Percentiles rank a stretch among this genome's conserved stretches.
Evolutionary conservation across 2,797 vertebrate species (phyloP).

Genomic region (Phrynocephalus vlangalii): DNA sequence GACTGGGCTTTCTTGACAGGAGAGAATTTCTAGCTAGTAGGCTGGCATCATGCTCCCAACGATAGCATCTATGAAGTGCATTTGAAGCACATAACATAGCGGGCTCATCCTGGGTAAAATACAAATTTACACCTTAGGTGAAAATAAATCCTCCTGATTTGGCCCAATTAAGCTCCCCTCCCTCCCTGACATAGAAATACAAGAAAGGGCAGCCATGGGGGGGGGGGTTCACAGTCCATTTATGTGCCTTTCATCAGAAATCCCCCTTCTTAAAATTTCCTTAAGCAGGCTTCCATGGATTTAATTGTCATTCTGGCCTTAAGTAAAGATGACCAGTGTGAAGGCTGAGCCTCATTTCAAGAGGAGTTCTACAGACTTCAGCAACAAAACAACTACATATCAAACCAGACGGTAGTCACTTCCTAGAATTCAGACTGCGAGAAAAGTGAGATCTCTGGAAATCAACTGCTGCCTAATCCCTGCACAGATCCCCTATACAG

Average conservation of each 20-base stretch:
- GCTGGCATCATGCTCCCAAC: slow-evolving; percentile 13
- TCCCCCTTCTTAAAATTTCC: neutral
- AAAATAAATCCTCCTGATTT: neutral
- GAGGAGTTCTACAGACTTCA: too few species aligned
- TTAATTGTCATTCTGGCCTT: neutral
- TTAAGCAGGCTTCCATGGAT: neutral
- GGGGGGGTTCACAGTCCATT: too few species aligned
- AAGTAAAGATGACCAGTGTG: neutral
- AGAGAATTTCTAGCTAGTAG: neutral
- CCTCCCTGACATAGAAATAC: neutral
- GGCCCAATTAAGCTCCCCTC: neutral
- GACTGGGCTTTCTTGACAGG: neutral
- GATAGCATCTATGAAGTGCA: neutral
- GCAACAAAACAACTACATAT: too few species aligned
- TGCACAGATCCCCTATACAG: neutral
- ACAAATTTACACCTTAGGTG: neutral
- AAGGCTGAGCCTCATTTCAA: neutral
- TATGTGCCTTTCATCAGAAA: neutral
- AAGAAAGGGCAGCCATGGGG: too few species aligned
- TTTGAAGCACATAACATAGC: slow-evolving; percentile 9
- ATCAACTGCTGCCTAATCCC: neutral
- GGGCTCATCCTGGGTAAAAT: neutral
- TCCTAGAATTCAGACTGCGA: too few species aligned
- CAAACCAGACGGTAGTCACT: too few species aligned
- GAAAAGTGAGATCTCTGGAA: too few species aligned